Evolutionary conservation across 2,888 invertebrate genomes (phyloP), one percentile per base, ranked within the genome.

Genomic region (Andricus quercusramuli): DNA sequence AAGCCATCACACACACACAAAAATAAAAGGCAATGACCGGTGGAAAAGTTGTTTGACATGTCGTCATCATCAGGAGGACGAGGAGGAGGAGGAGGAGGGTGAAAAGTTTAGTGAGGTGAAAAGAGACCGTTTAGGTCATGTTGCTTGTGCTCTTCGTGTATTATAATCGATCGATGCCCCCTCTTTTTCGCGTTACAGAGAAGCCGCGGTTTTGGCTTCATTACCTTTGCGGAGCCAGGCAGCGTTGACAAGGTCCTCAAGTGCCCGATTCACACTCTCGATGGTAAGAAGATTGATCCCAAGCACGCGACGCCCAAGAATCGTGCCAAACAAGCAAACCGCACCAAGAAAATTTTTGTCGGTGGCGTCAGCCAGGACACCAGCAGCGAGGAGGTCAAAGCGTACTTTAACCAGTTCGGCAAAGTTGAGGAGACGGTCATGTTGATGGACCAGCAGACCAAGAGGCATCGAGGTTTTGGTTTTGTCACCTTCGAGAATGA

Each of bases 371-470:
- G 97, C 80, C 98, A 98, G 93, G 98, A 98, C 94, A 98, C 98
- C 2, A 97, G 97, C 47, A 97, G 97, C 78, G 98, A 98, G 80
- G 98, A 98, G 93, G 97, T 98, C 11, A 96, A 97, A 93, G 96
- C 96, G 59, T 98, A 97, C 93, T 98, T 98, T 94, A 96, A 96
- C 85, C 97, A 97, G 93, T 98, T 97, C 93, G 98, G 98, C 25
- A 96, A 96, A 90, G 97, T 97, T 29, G 97, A 97, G 91, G 98
- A 98, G 93, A 97, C 97, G 44, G 97, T 97, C 25, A 97, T 98
- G 97, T 94, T 98, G 87, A 98, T 98, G 97, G 97, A 98, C 92
- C 97, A 98, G 93, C 97, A 98, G 93, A 98, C 98, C 47, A 97
- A 97, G 91, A 95, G 98, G 80, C 97, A 98, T 92, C 95, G 98